These are phyloP conservation scores for Sitobion miscanthi DNA, from an alignment of 1,140 invertebrate genomes.

Conservation along the genomic window DNA sequence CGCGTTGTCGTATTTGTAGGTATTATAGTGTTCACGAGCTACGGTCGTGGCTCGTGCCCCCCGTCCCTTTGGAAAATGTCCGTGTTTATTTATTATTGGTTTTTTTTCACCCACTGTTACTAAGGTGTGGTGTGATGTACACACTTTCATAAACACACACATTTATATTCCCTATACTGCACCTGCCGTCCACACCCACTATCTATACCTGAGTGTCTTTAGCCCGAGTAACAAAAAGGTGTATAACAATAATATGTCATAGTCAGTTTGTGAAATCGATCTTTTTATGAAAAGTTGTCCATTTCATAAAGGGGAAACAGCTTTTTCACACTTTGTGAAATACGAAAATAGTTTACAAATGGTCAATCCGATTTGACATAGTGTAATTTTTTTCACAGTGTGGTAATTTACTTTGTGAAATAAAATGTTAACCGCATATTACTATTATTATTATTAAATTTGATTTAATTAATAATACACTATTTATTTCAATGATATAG, in stretches of 20 bases:
- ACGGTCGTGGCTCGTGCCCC: constrained; percentile 29
- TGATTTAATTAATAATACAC: no score
- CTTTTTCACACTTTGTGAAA: neutral
- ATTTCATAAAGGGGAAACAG: neutral
- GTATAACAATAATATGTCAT: neutral
- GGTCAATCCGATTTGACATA: neutral
- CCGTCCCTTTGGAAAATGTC: constrained; percentile 1
- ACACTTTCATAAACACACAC: neutral
- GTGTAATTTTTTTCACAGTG: neutral
- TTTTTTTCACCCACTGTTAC: neutral
- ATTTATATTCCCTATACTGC: neutral
- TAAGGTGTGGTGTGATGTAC: neutral
- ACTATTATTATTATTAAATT: neutral
- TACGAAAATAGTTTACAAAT: neutral
- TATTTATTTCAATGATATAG: no score
- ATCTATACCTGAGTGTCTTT: neutral
- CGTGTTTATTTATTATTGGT: constrained; percentile 30
- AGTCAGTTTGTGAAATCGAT: neutral
- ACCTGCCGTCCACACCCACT: neutral
- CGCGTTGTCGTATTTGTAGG: constrained; percentile 5
- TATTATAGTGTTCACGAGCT: neutral
- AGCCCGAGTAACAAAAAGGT: neutral
- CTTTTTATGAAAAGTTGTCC: neutral
- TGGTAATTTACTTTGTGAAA: neutral
- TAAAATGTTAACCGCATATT: neutral